phyloP scores from a whole-genome alignment of 2,113 vertebrate species.

The Indicator indicator region DNA sequence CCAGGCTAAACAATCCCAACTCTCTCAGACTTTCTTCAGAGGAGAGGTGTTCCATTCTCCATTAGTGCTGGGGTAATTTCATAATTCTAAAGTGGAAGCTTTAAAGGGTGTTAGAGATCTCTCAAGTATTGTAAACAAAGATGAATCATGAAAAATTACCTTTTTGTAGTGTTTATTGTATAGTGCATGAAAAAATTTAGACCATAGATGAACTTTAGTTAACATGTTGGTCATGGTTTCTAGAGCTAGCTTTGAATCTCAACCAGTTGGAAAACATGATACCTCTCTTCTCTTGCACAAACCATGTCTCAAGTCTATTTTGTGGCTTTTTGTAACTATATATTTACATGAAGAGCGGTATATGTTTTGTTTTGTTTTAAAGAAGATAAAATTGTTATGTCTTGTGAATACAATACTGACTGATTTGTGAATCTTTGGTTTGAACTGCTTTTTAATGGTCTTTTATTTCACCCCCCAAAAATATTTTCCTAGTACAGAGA shows the following conservation, averaged over 20 bases:
- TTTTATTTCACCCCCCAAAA: background rate
- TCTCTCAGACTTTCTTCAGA: background rate
- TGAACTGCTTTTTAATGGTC: background rate
- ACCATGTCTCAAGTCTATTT: background rate
- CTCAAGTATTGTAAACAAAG: background rate
- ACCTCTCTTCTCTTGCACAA: background rate
- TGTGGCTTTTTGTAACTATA: background rate
- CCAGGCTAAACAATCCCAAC: background rate
- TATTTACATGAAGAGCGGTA: background rate
- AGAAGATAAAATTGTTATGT: background rate
- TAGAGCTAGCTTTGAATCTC: background rate
- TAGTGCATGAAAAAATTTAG: background rate
- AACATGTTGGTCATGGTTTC: background rate
- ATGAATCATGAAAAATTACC: rapidly evolving
- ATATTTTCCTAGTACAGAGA: background rate
- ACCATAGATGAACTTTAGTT: background rate
- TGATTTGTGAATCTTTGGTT: background rate
- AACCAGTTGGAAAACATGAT: background rate
- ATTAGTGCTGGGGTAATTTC: background rate
- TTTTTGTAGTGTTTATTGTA: background rate
- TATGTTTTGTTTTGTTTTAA: background rate
- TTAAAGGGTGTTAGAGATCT: background rate
- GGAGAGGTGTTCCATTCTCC: background rate
- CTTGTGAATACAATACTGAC: background rate
- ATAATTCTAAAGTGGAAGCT: background rate